Evolutionary conservation across 2,113 vertebrate species (phyloP).

Genomic region (Rhynchopsitta pachyrhyncha): DNA sequence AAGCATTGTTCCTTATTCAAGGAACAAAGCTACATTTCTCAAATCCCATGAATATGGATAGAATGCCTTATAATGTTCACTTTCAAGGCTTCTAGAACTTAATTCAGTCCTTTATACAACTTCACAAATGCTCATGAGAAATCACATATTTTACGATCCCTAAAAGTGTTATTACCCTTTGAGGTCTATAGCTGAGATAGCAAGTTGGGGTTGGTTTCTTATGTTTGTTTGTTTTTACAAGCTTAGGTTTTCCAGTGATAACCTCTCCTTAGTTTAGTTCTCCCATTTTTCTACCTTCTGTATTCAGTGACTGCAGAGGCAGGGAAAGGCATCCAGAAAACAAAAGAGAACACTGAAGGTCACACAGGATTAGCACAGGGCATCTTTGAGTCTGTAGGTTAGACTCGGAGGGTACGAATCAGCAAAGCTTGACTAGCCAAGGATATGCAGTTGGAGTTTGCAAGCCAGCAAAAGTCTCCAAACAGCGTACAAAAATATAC

Average conservation of each 20-base stretch:
- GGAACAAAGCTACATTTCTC: background rate
- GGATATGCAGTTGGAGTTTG: background rate
- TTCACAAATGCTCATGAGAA: background rate
- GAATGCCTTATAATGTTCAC: background rate
- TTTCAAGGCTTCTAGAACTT: background rate
- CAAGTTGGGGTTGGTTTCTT: background rate
- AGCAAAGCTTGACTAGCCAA: background rate
- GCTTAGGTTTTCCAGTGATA: background rate
- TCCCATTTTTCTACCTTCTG: background rate
- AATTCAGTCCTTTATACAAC: background rate
- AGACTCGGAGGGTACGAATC: background rate
- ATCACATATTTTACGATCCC: background rate
- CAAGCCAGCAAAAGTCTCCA: background rate
- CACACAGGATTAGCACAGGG: background rate
- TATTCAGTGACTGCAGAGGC: background rate
- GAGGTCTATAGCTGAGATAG: background rate
- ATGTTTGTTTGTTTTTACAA: background rate
- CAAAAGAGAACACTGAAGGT: background rate
- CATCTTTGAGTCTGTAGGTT: background rate
- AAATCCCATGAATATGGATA: background rate
- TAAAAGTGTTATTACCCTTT: background rate
- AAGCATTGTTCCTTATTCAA: background rate
- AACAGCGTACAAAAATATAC: background rate
- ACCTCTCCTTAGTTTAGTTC: background rate
- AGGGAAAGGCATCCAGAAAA: background rate